phyloP scores from a whole-genome alignment of 2,888 invertebrate species.

The Eupithecia vulgata region DNA sequence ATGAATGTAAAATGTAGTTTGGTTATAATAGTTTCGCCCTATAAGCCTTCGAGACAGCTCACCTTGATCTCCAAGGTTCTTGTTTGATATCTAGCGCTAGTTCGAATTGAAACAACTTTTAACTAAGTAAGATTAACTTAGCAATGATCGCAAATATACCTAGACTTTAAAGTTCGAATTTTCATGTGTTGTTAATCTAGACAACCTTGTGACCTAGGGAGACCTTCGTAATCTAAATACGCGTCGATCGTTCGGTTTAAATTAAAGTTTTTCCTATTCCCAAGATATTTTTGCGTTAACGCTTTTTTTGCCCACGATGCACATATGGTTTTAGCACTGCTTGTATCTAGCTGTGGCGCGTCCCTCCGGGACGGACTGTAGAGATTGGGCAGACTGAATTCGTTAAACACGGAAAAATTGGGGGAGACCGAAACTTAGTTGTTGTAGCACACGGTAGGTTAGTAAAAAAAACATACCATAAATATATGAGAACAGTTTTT shows the following conservation, averaged over 20 bases:
- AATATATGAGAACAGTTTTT: neutral
- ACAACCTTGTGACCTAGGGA: neutral
- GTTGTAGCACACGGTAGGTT: neutral
- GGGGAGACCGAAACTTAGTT: neutral
- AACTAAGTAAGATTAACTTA: neutral
- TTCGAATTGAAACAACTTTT: neutral
- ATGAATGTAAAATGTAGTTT: conserved; percentile 1
- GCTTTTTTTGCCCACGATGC: too few species aligned
- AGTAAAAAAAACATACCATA: neutral
- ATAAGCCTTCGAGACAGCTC: neutral
- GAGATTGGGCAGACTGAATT: too few species aligned
- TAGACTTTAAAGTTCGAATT: neutral
- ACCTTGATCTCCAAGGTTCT: conserved; percentile 6
- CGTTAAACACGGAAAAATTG: neutral
- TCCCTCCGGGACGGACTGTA: too few species aligned
- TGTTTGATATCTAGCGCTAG: neutral
- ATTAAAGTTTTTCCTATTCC: neutral
- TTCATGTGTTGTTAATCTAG: neutral
- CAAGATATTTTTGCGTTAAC: neutral
- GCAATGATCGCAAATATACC: neutral
- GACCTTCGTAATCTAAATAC: neutral
- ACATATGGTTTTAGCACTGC: too few species aligned
- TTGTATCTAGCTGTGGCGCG: too few species aligned
- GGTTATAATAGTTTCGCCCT: neutral
- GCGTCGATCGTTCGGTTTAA: neutral